Percentiles rank a stretch among this genome's conserved stretches.
phyloP scores from a whole-genome alignment of 2,113 vertebrate species.

The Phyllopteryx taeniolatus region DNA sequence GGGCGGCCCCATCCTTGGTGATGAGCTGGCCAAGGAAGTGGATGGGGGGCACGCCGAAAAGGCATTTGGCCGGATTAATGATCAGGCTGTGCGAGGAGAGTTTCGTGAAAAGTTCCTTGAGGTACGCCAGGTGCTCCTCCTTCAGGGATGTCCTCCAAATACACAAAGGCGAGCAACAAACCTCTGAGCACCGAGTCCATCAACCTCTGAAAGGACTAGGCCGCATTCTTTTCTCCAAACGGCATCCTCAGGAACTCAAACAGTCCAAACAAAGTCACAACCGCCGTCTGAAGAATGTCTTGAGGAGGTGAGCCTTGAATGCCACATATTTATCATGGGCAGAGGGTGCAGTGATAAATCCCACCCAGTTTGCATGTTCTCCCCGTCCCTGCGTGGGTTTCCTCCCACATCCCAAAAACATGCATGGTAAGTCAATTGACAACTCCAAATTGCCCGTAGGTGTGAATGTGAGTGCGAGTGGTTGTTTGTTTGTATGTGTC shows the following conservation, averaged over 20 bases:
- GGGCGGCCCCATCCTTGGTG: background rate
- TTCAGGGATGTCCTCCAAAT: background rate
- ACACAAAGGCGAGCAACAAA: background rate
- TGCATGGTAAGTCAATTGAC: too few species aligned
- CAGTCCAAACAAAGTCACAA: too few species aligned
- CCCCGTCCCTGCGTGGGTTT: too few species aligned
- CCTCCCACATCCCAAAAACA: too few species aligned
- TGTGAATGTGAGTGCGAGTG: too few species aligned
- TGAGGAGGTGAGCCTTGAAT: background rate
- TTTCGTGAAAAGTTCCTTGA: background rate
- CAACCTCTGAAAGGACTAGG: background rate
- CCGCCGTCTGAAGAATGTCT: background rate
- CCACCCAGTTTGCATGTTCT: too few species aligned
- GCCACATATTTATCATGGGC: background rate
- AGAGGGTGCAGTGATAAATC: background rate
- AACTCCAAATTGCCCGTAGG: too few species aligned
- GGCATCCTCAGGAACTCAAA: background rate
- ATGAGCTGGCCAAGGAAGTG: background rate
- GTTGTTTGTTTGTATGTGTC: too few species aligned
- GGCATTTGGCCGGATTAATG: background rate
- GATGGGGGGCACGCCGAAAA: background rate
- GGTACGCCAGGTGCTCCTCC: too few species aligned
- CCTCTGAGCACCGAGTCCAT: background rate
- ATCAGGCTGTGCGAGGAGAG: background rate
- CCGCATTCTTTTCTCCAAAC: background rate